phyloP scores from a whole-genome alignment of 2,888 invertebrate species.

The Trissolcus japonicus region DNA sequence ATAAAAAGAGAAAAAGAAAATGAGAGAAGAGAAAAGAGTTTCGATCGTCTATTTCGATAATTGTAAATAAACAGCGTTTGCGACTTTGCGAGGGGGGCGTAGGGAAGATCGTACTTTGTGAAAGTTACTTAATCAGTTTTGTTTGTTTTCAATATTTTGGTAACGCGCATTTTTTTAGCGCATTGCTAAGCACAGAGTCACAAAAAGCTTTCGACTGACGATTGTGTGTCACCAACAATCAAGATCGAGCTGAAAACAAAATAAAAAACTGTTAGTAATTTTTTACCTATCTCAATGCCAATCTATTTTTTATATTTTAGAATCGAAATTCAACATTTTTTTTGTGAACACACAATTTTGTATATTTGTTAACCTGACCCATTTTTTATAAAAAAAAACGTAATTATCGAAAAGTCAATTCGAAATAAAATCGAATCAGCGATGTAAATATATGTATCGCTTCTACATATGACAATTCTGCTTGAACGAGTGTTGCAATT shows the following conservation, averaged over 20 bases:
- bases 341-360: too few relatives aligned
- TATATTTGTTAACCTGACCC: too few relatives aligned
- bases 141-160: neutral
- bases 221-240: neutral
- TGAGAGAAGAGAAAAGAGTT: conserved; percentile 4
- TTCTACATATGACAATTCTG: too few relatives aligned
- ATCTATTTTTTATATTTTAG: too few relatives aligned
- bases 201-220: neutral
- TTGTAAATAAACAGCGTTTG: conserved; percentile 46
- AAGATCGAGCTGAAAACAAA: neutral
- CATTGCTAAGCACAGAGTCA: neutral
- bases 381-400: too few relatives aligned
- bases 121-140: conserved; percentile 36
- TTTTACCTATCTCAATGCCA: too few relatives aligned
- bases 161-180: neutral
- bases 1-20: conserved; percentile 4
- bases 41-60: conserved; percentile 39
- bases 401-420: too few relatives aligned
- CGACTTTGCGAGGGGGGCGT: conserved; percentile 17
- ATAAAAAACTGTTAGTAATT: neutral
- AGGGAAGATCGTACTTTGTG: conserved; percentile 23
- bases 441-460: too few relatives aligned
- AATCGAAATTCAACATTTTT: too few relatives aligned
- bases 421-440: conserved; percentile 1
- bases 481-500: too few relatives aligned